phyloP scores from a whole-genome alignment of 2,797 vertebrate genomes.

The Microctenopoma lineatum region DNA sequence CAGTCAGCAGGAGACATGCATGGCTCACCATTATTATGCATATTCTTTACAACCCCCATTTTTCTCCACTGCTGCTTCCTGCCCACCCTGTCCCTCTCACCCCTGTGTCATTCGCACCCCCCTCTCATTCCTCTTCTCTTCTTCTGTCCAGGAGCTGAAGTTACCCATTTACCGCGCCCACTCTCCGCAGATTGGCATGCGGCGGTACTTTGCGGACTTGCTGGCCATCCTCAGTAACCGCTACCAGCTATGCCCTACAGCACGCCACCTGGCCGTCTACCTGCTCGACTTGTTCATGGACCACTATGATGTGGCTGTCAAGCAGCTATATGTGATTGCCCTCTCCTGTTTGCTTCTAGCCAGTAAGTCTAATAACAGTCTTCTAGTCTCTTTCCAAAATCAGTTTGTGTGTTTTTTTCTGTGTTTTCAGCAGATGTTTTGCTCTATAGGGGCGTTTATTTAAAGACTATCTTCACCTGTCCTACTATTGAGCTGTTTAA shows the following conservation, averaged over 20 bases:
- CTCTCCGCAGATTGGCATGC: conserved; percentile 91
- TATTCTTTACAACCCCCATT: conserved; percentile 47
- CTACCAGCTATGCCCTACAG: conserved; percentile 88
- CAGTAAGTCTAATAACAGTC: conserved; percentile 82
- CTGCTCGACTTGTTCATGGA: conserved; percentile 92
- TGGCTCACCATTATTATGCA: conserved; percentile 66
- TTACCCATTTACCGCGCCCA: conserved; percentile 88
- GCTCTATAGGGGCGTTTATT: background rate
- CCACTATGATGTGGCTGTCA: conserved; percentile 87
- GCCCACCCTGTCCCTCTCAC: conserved; percentile 35
- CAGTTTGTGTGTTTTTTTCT: background rate
- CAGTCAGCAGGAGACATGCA: conserved; percentile 47
- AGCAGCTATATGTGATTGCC: conserved; percentile 88
- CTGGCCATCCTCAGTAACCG: conserved; percentile 88
- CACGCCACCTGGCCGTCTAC: conserved; percentile 91
- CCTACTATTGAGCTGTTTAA: background rate
- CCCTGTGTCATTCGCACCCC: conserved; percentile 12
- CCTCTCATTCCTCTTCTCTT: conserved; percentile 16
- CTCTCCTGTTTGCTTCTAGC: conserved; percentile 92
- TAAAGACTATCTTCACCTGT: background rate
- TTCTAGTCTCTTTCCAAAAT: background rate
- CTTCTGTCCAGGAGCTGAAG: conserved; percentile 87
- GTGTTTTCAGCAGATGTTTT: background rate
- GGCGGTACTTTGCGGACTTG: conserved; percentile 90
- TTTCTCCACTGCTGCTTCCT: conserved; percentile 52